Conservation (phyloP, 2,113 vertebrate genomes). For the Morone saxatilis region DNA sequence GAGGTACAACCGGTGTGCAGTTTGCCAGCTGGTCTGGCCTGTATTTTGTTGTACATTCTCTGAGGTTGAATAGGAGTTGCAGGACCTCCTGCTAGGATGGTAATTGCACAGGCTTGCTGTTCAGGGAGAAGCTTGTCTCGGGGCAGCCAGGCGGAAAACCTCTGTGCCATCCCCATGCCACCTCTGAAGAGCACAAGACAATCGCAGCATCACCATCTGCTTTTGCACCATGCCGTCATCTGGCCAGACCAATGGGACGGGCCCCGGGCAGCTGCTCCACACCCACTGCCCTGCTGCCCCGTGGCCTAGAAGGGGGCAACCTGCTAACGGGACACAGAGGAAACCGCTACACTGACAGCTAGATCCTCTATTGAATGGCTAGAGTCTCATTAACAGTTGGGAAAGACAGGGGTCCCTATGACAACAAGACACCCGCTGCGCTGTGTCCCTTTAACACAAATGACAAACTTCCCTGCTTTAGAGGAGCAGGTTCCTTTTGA, state of each 20-base stretch:
- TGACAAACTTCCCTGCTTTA: constrained; percentile 81
- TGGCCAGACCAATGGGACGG: constrained; percentile 90
- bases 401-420: constrained; percentile 77
- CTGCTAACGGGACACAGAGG: constrained; percentile 83
- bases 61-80: constrained; percentile 91
- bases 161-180: constrained; percentile 98
- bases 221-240: constrained; percentile 93
- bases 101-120: constrained; percentile 97
- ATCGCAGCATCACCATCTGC: constrained; percentile 95
- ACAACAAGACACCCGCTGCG: constrained; percentile 86
- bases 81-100: constrained; percentile 93
- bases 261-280: constrained; percentile 91
- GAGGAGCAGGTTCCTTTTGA: constrained; percentile 81
- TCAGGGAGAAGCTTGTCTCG: constrained; percentile 94
- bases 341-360: constrained; percentile 86
- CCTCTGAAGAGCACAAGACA: constrained; percentile 92
- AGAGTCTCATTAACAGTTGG: constrained; percentile 83
- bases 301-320: constrained; percentile 82
- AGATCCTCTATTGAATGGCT: constrained; percentile 82
- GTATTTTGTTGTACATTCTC: constrained; percentile 96
- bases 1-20: constrained; percentile 92
- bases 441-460: constrained; percentile 83
- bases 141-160: constrained; percentile 97
- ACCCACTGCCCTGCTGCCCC: constrained; percentile 85
- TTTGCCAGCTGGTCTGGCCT: constrained; percentile 98